Percentiles rank a stretch among this genome's conserved stretches.
phyloP scores from a whole-genome alignment of 2,888 invertebrate species.

The Stenodema calcarata region DNA sequence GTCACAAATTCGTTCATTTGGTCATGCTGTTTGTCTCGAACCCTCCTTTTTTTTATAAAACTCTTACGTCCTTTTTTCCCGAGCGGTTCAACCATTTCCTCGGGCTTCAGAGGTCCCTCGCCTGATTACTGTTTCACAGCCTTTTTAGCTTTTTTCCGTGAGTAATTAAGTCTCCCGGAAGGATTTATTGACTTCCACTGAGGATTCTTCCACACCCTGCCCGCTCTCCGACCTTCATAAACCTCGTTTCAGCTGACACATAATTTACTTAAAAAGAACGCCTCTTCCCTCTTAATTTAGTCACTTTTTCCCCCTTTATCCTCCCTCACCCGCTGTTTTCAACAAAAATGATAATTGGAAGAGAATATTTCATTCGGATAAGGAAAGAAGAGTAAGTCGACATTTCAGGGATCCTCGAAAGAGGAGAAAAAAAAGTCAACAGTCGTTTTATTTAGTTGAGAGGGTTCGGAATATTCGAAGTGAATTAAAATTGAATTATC shows the following conservation, averaged over 20 bases:
- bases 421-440: background rate
- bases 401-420: background rate
- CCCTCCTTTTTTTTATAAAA: background rate
- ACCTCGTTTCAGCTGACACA: conserved; percentile 43
- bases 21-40: background rate
- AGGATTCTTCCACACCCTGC: conserved; percentile 12
- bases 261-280: conserved; percentile 38
- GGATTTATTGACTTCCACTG: conserved; percentile 34
- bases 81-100: background rate
- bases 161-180: conserved; percentile 42
- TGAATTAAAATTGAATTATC: conserved; percentile 23
- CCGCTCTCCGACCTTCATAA: conserved; percentile 5
- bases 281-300: conserved; percentile 25
- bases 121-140: conserved; percentile 33
- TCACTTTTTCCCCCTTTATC: background rate
- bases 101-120: background rate
- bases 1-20: too few species aligned
- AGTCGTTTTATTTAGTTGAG: conserved; percentile 20
- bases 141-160: conserved; percentile 14
- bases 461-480: background rate
- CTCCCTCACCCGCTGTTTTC: background rate
- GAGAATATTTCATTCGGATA: conserved; percentile 32
- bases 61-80: background rate
- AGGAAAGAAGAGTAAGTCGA: conserved; percentile 1
- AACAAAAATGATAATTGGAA: conserved; percentile 37